Percentiles rank a stretch among this genome's conserved stretches.
Evolutionary conservation across 2,113 vertebrate genomes (phyloP).

Genomic region (Euleptes europaea): DNA sequence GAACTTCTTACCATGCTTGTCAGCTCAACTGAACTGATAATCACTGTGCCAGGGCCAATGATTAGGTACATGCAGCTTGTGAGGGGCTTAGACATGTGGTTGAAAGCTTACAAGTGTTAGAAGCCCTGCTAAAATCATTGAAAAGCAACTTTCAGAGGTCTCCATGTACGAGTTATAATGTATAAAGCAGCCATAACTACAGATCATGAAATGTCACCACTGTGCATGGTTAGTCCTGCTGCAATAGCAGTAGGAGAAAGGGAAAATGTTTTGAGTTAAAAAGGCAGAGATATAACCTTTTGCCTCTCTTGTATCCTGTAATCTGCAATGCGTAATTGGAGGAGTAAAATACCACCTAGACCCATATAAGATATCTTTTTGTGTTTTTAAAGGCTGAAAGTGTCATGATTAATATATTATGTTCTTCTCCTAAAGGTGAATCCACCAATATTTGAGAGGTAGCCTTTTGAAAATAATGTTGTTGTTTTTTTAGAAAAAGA

Average conservation of each 20-base stretch:
- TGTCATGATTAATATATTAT: slow-evolving; percentile 33
- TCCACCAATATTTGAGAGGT: slow-evolving; percentile 2
- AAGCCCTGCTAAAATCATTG: too few species aligned
- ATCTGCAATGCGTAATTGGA: not conserved
- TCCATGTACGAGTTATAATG: too few species aligned
- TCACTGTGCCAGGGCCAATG: too few species aligned
- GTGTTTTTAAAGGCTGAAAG: slow-evolving; percentile 3
- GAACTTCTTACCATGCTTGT: too few species aligned
- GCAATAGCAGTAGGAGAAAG: not conserved
- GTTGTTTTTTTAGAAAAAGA: slow-evolving; percentile 8
- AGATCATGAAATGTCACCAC: too few species aligned
- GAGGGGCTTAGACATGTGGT: too few species aligned
- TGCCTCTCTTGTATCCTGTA: slow-evolving; percentile 5
- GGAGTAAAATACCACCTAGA: not conserved
- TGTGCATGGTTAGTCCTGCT: not conserved
- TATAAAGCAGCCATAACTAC: not conserved
- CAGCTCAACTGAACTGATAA: too few species aligned
- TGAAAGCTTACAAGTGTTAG: too few species aligned
- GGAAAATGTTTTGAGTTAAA: not conserved
- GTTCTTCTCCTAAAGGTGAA: slow-evolving; percentile 27
- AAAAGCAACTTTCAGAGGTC: too few species aligned
- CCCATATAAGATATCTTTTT: slow-evolving; percentile 1
- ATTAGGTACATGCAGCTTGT: too few species aligned
- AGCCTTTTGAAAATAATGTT: slow-evolving; percentile 17
- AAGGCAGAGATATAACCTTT: not conserved